phyloP scores from a whole-genome alignment of 2,888 invertebrate genomes.

The Caenorhabditis becei region DNA sequence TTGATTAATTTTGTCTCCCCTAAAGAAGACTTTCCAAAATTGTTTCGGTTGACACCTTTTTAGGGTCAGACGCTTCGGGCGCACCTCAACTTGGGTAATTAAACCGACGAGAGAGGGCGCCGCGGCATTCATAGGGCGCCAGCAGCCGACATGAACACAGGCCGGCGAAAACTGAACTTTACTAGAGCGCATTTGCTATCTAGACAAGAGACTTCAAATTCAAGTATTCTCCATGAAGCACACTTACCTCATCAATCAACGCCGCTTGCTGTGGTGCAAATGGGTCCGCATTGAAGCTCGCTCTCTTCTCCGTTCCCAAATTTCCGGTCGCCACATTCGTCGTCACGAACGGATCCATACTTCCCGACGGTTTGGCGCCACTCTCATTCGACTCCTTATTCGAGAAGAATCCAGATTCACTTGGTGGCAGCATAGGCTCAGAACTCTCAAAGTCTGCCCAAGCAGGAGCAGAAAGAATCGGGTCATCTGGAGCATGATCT shows the following conservation, averaged over 20 bases:
- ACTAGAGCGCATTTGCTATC: background rate
- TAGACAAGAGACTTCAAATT: too few species aligned
- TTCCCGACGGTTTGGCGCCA: background rate
- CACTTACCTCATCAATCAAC: constrained; percentile 71
- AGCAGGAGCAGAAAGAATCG: constrained; percentile 66
- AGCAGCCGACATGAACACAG: too few species aligned
- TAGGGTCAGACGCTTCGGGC: too few species aligned
- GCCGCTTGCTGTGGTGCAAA: constrained; percentile 74
- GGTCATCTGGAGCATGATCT: constrained; percentile 68
- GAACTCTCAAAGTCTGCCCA: constrained; percentile 77
- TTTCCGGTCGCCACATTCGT: constrained; percentile 13
- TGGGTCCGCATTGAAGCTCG: constrained; percentile 64
- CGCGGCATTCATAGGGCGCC: too few species aligned
- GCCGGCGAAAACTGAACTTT: too few species aligned
- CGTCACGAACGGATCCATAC: constrained; percentile 61
- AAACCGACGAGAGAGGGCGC: too few species aligned
- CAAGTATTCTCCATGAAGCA: background rate
- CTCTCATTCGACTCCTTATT: constrained; percentile 61
- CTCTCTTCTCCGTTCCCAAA: constrained; percentile 29
- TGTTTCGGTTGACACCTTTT: too few species aligned
- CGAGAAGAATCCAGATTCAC: constrained; percentile 79
- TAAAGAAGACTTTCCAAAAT: too few species aligned
- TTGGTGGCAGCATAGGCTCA: constrained; percentile 74
- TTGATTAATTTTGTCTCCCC: too few species aligned
- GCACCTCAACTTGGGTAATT: too few species aligned